A percentile compares a stretch with the other conserved stretches of the same genome.
phyloP scores from a whole-genome alignment of 1,140 invertebrate species.

The Triops longicaudatus region DNA sequence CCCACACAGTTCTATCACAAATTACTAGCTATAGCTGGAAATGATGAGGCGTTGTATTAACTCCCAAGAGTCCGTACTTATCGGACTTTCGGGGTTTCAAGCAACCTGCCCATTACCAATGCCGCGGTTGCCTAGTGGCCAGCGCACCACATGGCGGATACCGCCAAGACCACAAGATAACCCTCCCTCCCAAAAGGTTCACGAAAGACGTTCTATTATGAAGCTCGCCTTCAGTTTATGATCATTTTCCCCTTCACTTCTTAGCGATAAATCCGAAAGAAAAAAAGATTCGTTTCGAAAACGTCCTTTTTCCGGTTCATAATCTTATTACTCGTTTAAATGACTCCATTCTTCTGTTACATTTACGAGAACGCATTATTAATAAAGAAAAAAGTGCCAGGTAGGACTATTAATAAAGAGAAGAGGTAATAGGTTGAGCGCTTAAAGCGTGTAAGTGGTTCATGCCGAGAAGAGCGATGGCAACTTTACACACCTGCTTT shows the following conservation, averaged over 20 bases:
- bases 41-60: neutral
- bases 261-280: neutral
- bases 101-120: slow-evolving; percentile 11
- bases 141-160: slow-evolving; percentile 2
- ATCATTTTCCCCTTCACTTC: neutral
- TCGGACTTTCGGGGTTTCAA: neutral
- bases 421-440: neutral
- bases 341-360: slow-evolving; percentile 6
- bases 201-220: neutral
- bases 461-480: neutral
- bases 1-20: neutral
- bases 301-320: slow-evolving; percentile 11
- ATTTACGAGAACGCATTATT: neutral
- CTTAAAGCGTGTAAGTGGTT: slow-evolving; percentile 2
- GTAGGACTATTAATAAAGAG: neutral
- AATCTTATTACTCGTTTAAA: neutral
- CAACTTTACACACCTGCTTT: slow-evolving; percentile 8
- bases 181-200: neutral
- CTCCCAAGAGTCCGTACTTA: neutral
- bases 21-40: neutral
- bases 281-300: neutral
- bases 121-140: neutral
- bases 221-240: neutral
- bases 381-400: neutral
- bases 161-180: neutral